Evolutionary conservation across 92 coral and sea anemone genomes (phyloP).

Genomic region (Nematostella vectensis): DNA sequence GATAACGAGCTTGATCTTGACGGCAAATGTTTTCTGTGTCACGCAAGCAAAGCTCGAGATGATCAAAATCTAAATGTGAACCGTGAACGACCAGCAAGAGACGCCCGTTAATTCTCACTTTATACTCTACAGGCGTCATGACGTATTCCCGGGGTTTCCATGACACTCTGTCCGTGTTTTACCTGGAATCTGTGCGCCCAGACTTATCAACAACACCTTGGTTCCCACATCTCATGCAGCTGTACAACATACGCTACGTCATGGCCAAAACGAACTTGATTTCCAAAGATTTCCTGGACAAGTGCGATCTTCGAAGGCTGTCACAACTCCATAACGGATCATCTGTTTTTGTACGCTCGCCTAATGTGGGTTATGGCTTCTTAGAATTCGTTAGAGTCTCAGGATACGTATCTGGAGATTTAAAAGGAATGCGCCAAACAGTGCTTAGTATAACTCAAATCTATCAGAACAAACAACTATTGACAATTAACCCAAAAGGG

Average conservation of each 20-base stretch:
- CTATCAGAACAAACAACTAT: conserved; percentile 19
- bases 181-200: conserved; percentile 41
- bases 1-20: no score
- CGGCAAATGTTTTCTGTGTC: no score
- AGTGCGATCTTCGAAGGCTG: conserved; percentile 37
- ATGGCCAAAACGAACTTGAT: conserved; percentile 21
- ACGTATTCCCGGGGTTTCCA: conserved; percentile 74
- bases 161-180: conserved; percentile 55
- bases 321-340: conserved; percentile 10
- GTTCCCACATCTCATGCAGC: conserved; percentile 54
- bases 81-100: no score
- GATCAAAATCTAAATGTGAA: no score
- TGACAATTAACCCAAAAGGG: conserved; percentile 46
- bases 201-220: conserved; percentile 32
- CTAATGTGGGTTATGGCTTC: conserved; percentile 37
- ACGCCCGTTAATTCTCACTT: no score
- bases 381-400: conserved; percentile 58
- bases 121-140: conserved; percentile 43
- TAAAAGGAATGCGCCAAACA: conserved; percentile 48
- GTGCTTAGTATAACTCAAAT: conserved; percentile 24
- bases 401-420: conserved; percentile 50
- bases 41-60: no score
- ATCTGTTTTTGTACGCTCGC: conserved; percentile 30
- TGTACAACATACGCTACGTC: conserved; percentile 58
- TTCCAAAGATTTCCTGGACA: conserved; percentile 23